Evolutionary conservation across 2,888 invertebrate genomes (phyloP).

Genomic region (Drosophila acutilabella): DNA sequence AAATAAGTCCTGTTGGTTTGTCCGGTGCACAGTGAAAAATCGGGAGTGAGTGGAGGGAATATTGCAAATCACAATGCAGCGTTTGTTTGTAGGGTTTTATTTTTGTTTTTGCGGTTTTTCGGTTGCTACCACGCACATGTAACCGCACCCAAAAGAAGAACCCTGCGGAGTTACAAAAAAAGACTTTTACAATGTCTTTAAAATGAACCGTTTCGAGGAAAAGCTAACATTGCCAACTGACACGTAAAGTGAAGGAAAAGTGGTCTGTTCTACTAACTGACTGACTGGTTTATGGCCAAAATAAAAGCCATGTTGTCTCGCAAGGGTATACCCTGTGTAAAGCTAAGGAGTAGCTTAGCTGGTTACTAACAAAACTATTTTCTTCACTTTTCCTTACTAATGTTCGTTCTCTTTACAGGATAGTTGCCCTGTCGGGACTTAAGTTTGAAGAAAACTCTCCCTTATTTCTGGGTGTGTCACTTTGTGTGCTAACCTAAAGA

Average conservation of each 20-base stretch:
- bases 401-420: not conserved
- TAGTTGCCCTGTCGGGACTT: not conserved
- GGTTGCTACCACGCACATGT: conserved; percentile 33
- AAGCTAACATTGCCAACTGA: conserved; percentile 26
- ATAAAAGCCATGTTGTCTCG: conserved; percentile 10
- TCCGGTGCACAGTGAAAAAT: not conserved
- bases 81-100: conserved; percentile 26
- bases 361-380: not conserved
- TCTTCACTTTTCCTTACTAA: not conserved
- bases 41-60: not conserved
- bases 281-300: conserved; percentile 31
- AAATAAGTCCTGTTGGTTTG: conserved; percentile 12
- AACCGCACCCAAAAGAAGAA: conserved; percentile 53
- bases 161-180: conserved; percentile 17
- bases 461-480: conserved; percentile 40
- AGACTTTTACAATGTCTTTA: conserved; percentile 12
- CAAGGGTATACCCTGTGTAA: conserved; percentile 8
- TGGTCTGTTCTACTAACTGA: conserved; percentile 36
- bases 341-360: not conserved
- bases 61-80: conserved; percentile 47
- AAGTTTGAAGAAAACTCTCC: not conserved
- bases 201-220: conserved; percentile 28
- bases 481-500: conserved; percentile 5
- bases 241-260: conserved; percentile 34
- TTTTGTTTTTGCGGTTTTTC: conserved; percentile 21